phyloP scores from a whole-genome alignment of 2,797 vertebrate genomes.

The Coracias cyanogaster region DNA sequence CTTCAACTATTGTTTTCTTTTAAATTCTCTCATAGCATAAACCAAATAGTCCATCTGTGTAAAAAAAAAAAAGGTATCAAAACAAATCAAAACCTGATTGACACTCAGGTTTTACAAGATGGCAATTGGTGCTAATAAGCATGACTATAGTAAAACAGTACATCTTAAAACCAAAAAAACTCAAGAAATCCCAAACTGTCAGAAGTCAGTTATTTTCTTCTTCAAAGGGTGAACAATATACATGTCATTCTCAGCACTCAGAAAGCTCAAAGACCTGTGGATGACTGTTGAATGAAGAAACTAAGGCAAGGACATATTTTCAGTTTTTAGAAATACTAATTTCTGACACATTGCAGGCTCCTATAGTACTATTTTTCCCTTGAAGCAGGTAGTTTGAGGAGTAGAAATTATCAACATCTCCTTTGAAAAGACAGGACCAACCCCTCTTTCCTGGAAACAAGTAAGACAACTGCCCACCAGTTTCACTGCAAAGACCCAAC shows the following conservation, averaged over 20 bases:
- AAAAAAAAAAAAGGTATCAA: not conserved
- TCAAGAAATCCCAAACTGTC: not conserved
- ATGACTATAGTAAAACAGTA: not conserved
- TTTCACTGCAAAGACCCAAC: not conserved
- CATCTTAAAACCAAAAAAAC: not conserved
- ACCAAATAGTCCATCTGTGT: not conserved
- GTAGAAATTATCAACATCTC: not conserved
- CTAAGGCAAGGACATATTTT: not conserved
- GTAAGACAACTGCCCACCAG: not conserved
- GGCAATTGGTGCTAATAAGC: not conserved
- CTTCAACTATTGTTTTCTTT: not conserved
- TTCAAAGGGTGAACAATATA: not conserved
- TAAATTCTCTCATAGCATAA: not conserved
- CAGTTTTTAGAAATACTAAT: not conserved
- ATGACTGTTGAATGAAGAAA: not conserved
- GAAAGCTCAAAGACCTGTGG: not conserved
- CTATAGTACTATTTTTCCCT: not conserved
- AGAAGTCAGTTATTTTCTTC: not conserved
- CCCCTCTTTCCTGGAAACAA: not conserved
- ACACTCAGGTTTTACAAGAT: not conserved
- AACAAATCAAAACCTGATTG: not conserved
- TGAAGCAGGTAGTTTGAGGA: not conserved
- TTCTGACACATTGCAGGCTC: not conserved
- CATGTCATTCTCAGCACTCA: not conserved
- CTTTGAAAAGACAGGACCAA: not conserved